Percentiles rank a stretch among this genome's conserved stretches.
Evolutionary conservation across 2,888 invertebrate genomes (phyloP).

Genomic region (Cataglyphis livida): DNA sequence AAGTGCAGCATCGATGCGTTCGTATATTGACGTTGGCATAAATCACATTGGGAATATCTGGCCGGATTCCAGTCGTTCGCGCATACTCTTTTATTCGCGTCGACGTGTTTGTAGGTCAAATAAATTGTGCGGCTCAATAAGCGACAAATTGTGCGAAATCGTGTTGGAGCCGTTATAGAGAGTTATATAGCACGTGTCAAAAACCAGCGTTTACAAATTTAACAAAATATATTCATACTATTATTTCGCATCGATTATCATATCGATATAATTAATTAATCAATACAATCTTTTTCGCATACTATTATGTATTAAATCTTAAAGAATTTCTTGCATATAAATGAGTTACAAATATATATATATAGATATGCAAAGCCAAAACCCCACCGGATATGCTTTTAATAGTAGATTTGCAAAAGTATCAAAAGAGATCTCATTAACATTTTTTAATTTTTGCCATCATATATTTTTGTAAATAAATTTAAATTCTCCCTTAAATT

Average conservation of each 20-base stretch:
- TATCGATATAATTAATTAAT: conserved; percentile 5
- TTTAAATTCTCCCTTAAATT: not conserved
- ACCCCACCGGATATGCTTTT: not conserved
- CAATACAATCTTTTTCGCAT: not conserved
- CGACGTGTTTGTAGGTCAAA: conserved; percentile 55
- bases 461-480: not conserved
- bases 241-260: not conserved
- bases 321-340: not conserved
- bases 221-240: not conserved
- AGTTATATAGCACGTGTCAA: conserved; percentile 33
- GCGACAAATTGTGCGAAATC: conserved; percentile 52
- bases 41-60: conserved; percentile 53
- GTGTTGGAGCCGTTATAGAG: conserved; percentile 18
- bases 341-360: not conserved
- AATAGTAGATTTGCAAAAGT: not conserved
- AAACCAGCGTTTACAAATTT: conserved; percentile 24
- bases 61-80: conserved; percentile 39
- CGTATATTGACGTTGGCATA: conserved; percentile 32
- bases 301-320: not conserved
- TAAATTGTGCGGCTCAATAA: conserved; percentile 54
- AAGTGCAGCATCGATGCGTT: conserved; percentile 15
- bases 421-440: not conserved
- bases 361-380: not conserved
- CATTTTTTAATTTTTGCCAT: not conserved
- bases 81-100: conserved; percentile 44